Evolutionary conservation across 1,140 invertebrate species (phyloP), one percentile per base, ranked within the genome.

Genomic region (Cardiocondyla obscurior): DNA sequence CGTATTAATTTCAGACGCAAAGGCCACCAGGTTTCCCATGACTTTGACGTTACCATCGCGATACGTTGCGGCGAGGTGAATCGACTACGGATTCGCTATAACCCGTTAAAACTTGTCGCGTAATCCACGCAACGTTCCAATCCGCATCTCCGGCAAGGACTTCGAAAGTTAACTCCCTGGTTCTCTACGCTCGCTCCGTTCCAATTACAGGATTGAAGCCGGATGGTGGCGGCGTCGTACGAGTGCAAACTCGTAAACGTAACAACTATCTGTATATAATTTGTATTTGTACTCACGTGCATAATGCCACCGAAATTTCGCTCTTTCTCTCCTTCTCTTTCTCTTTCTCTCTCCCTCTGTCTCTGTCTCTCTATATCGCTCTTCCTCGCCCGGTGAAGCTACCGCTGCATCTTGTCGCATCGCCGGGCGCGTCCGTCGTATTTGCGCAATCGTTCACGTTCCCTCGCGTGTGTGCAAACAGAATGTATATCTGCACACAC

Each of bases 191-290:
- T 55, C 16, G 5, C 30, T 53, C 25, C 8, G 58, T 39, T 22
- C 60, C 33, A 79, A 79, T 79, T 79, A 69, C 62, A 46, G 28
- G 16, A 10, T 39, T 58, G 57, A 58, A 76, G 73, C 22, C 22
- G n/a, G 28, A 12, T 62, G 36, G 28, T 25, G 19, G 53, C n/a
- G 36, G 7, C 28, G n/a, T 28, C 25, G 70, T 44, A 10, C 25
- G n/a, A n/a, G n/a, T 30, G 14, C 28, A 25, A 64, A 49, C 30
- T 49, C 42, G 30, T 49, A 51, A 76, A 64, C 16, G 42, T 76
- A 53, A 67, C 74, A 53, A 79, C 62, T 67, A 53, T 79, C 62
- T 42, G 49, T 69, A 30, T 51, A 69, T 49, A 79, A 79, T 67
- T 79, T 53, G 19, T 36, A n/a, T 53, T 79, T 53, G 74, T n/a